Percentiles rank a stretch among this genome's conserved stretches.
Conservation (phyloP, 2,113 vertebrate species). For the Caretta caretta region DNA sequence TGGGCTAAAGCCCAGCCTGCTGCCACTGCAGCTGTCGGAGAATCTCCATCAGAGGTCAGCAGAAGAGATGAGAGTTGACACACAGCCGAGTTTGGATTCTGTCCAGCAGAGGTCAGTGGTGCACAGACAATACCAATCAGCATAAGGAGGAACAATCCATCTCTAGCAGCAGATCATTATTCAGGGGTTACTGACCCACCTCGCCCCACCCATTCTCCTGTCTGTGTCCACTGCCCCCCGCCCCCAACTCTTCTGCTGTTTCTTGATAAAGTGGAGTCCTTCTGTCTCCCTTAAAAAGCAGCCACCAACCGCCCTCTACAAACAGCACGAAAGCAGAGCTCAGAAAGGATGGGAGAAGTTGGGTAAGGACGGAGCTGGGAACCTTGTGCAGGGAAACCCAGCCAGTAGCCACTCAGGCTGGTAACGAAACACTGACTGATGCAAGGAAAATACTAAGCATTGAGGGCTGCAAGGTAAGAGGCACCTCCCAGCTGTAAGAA, state of each 20-base stretch:
- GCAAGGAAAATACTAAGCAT: accelerated
- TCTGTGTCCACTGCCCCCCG: not conserved
- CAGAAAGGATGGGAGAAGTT: not conserved
- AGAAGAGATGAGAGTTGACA: not conserved
- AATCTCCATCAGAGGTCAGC: not conserved
- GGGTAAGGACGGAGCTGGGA: not conserved
- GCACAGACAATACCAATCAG: not conserved
- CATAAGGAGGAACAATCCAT: not conserved
- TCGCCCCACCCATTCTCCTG: not conserved
- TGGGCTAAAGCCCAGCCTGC: not conserved
- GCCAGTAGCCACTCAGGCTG: not conserved
- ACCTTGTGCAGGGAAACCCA: not conserved
- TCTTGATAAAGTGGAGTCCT: not conserved
- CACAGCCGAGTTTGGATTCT: not conserved
- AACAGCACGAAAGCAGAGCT: not conserved
- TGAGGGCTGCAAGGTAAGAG: not conserved
- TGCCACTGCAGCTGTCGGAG: not conserved
- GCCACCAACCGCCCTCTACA: not conserved
- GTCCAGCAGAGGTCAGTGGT: not conserved
- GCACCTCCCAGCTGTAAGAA: constrained; percentile 34
- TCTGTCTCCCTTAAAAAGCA: not conserved
- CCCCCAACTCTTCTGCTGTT: not conserved
- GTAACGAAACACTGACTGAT: not conserved
- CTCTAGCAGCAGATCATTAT: not conserved
- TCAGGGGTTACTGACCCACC: not conserved